A percentile compares a stretch with the other conserved stretches of the same genome.
Evolutionary conservation across 2,797 vertebrate species (phyloP).

Genomic region (Falco berigora): DNA sequence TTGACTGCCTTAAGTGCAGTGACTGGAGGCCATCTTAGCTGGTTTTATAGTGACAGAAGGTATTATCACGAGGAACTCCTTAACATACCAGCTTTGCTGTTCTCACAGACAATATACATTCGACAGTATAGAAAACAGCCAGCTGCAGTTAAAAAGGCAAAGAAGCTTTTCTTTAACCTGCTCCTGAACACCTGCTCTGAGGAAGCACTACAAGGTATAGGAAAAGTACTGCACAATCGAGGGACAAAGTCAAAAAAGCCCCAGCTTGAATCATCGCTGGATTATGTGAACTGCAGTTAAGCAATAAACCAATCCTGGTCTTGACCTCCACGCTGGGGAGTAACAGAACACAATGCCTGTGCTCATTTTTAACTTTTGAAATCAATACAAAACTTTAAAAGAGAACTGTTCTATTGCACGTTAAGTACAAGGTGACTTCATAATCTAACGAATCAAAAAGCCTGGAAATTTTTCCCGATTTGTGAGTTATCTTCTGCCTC

Average conservation of each 20-base stretch:
- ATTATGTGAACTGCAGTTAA: neutral
- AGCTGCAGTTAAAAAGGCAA: neutral
- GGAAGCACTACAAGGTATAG: neutral
- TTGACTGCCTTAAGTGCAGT: conserved; percentile 14
- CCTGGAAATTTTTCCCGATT: neutral
- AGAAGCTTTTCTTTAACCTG: neutral
- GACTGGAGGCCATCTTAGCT: conserved; percentile 44
- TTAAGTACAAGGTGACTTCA: neutral
- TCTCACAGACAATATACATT: neutral
- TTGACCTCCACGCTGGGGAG: neutral
- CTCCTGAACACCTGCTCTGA: neutral
- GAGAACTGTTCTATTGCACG: rapidly evolving
- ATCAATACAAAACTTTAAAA: neutral
- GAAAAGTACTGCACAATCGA: neutral
- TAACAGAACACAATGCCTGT: neutral
- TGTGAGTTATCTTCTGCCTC: neutral
- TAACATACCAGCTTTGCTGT: neutral
- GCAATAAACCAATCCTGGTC: neutral
- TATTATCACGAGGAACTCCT: neutral
- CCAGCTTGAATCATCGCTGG: neutral
- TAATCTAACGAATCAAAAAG: neutral
- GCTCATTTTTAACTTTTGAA: neutral
- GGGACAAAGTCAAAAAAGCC: conserved; percentile 36
- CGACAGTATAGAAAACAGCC: neutral
- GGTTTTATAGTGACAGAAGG: neutral